Evolutionary conservation across 1,140 invertebrate genomes (phyloP).

Genomic region (Teleogryllus occipitalis): DNA sequence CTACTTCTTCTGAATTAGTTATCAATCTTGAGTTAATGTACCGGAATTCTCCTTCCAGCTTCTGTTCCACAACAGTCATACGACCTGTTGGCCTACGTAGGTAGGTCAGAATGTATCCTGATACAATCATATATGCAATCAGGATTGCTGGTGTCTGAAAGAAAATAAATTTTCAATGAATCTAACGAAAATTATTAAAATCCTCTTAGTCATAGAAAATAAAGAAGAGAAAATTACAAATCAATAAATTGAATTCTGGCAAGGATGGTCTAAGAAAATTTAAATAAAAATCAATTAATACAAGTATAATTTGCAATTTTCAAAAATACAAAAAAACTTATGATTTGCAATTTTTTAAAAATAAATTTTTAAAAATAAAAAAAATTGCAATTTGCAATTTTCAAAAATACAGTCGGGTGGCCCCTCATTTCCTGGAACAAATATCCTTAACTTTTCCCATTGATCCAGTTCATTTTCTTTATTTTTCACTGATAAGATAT

Average conservation of each 20-base stretch:
- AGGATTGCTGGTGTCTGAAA: slow-evolving; percentile 76
- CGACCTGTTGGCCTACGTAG: slow-evolving; percentile 75
- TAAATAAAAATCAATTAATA: too few relatives aligned
- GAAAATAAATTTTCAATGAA: slow-evolving; percentile 16
- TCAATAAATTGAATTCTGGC: neutral
- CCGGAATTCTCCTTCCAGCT: slow-evolving; percentile 94
- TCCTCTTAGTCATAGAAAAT: neutral
- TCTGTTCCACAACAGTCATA: slow-evolving; percentile 89
- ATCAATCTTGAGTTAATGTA: slow-evolving; percentile 94
- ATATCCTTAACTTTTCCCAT: too few relatives aligned
- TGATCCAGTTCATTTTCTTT: too few relatives aligned
- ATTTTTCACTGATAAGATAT: too few relatives aligned
- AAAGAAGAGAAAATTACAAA: neutral
- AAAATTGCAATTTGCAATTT: too few relatives aligned
- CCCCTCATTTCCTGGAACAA: too few relatives aligned
- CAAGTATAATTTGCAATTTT: too few relatives aligned
- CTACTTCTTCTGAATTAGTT: slow-evolving; percentile 90
- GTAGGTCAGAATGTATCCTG: slow-evolving; percentile 70
- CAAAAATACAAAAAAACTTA: too few relatives aligned
- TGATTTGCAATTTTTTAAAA: too few relatives aligned
- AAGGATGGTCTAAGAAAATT: too few relatives aligned
- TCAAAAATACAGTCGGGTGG: too few relatives aligned
- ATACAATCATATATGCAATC: slow-evolving; percentile 75
- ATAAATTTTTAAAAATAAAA: neutral
- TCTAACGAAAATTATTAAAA: neutral